A percentile compares a stretch with the other conserved stretches of the same genome.
These are phyloP conservation scores for Avahi laniger DNA, from an alignment of 2,797 vertebrate genomes.

Conservation along the genomic window DNA sequence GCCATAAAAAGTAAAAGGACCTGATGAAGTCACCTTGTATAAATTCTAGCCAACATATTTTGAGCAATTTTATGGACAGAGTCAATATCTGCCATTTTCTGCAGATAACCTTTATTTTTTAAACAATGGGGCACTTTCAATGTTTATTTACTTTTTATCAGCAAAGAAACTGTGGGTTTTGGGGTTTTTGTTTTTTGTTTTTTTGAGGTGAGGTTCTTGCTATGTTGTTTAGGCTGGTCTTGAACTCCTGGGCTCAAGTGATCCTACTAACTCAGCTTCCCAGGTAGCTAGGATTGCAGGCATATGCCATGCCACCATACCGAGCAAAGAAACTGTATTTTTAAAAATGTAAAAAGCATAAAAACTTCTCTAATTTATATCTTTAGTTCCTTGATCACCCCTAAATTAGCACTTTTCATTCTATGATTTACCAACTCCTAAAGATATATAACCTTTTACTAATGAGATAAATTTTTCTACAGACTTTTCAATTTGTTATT, in stretches of 20 bases:
- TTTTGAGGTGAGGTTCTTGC: not conserved
- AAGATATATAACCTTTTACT: constrained; percentile 30
- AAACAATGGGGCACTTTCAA: not conserved
- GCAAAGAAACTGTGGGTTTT: not conserved
- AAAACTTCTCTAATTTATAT: not conserved
- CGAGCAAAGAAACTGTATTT: not conserved
- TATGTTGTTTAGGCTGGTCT: not conserved
- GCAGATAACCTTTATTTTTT: not conserved
- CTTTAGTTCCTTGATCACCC: not conserved
- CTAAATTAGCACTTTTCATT: constrained; percentile 28
- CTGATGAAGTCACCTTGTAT: not conserved
- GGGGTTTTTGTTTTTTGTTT: not conserved
- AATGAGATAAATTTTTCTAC: not conserved
- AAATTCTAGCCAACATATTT: not conserved
- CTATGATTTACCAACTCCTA: not conserved
- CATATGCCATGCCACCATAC: not conserved
- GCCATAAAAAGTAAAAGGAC: not conserved
- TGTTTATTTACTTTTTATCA: constrained; percentile 7
- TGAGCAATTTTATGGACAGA: not conserved
- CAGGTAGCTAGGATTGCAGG: not conserved
- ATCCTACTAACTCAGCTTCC: not conserved
- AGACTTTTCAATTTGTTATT: not conserved
- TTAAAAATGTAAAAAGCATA: not conserved
- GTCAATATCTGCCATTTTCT: not conserved
- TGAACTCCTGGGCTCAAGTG: not conserved